Evolutionary conservation across 2,113 vertebrate species (phyloP).

Genomic region (Grallaria varia): DNA sequence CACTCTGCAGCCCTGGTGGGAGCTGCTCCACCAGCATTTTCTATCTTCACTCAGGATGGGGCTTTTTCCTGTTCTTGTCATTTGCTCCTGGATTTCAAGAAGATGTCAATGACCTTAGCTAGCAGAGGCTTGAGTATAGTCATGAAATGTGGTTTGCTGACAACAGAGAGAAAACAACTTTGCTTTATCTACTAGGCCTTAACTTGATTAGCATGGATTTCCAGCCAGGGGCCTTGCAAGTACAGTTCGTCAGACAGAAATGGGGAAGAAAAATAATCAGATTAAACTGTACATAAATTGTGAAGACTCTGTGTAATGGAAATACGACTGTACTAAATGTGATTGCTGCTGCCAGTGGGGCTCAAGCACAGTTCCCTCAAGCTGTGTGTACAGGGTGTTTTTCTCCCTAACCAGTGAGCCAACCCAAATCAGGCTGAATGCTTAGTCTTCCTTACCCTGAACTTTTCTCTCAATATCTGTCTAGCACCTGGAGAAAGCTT

Average conservation of each 20-base stretch:
- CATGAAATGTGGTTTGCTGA: constrained; percentile 45
- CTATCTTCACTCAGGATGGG: background rate
- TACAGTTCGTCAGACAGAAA: constrained; percentile 24
- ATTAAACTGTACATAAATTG: constrained; percentile 44
- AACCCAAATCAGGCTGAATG: background rate
- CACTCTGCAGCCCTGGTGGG: background rate
- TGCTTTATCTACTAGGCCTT: background rate
- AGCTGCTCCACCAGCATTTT: background rate
- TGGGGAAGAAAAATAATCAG: constrained; percentile 33
- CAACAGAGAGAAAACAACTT: constrained; percentile 13
- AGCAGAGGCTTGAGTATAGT: background rate
- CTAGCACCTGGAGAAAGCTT: background rate
- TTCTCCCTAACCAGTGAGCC: background rate
- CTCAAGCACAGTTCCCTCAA: background rate
- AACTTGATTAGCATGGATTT: constrained; percentile 69
- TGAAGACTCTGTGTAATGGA: background rate
- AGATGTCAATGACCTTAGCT: background rate
- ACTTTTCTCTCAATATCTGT: background rate
- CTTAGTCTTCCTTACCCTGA: background rate
- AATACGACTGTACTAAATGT: background rate
- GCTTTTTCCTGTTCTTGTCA: background rate
- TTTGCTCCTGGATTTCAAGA: background rate
- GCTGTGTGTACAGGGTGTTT: background rate
- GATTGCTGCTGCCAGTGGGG: background rate
- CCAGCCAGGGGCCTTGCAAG: constrained; percentile 20